Evolutionary conservation across 2,888 invertebrate genomes (phyloP).

Genomic region (Eumacrocentrus americanus): DNA sequence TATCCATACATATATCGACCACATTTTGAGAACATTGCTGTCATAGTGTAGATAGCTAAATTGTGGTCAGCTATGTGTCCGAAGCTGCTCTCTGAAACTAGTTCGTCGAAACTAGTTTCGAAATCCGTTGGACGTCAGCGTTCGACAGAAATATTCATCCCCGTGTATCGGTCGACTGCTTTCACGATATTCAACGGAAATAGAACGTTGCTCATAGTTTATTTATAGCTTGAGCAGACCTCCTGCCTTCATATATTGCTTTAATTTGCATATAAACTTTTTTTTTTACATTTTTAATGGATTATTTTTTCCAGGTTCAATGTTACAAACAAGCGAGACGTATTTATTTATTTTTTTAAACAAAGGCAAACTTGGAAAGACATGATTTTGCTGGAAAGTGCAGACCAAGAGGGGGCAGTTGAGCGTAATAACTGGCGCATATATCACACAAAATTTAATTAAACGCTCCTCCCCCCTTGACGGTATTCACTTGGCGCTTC

Average conservation of each 20-base stretch:
- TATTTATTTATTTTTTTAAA: too few species aligned
- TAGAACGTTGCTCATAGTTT: constrained; percentile 1
- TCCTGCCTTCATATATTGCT: neutral
- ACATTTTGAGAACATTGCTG: neutral
- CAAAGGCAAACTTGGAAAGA: constrained; percentile 41
- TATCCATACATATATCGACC: neutral
- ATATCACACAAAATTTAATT: constrained; percentile 59
- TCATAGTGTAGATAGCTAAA: neutral
- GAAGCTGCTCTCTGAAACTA: constrained; percentile 5
- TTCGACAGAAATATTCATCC: constrained; percentile 7
- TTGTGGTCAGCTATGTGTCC: constrained; percentile 10
- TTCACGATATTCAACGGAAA: neutral
- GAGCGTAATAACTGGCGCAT: constrained; percentile 50
- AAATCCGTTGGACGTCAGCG: constrained; percentile 5
- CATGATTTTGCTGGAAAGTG: constrained; percentile 36
- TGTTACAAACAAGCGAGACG: too few species aligned
- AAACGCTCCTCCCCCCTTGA: constrained; percentile 46
- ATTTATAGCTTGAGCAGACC: neutral
- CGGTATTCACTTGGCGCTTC: constrained; percentile 50
- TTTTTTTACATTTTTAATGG: constrained; percentile 8
- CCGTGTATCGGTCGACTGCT: neutral
- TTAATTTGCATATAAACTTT: neutral
- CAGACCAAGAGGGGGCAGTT: constrained; percentile 33
- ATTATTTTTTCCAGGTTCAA: too few species aligned
- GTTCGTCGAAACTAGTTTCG: constrained; percentile 11